Percentiles rank a stretch among this genome's conserved stretches.
These are phyloP conservation scores for Craterocephalus amniculus DNA, from an alignment of 2,797 vertebrate genomes.

Conservation along the genomic window DNA sequence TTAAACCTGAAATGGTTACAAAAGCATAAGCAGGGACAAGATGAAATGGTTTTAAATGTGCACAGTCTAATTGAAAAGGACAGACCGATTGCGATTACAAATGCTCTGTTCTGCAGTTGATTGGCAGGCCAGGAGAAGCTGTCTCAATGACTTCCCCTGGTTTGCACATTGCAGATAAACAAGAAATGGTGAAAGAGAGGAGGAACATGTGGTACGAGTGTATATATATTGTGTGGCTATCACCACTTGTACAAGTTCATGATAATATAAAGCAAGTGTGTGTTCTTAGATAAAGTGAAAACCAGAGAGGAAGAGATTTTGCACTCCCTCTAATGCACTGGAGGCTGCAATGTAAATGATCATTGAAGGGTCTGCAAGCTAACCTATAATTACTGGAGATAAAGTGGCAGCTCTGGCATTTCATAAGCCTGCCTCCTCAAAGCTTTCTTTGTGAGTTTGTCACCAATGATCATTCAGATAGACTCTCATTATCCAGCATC, in stretches of 20 bases:
- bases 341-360: conserved; percentile 99
- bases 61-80: conserved; percentile 92
- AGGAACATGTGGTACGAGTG: conserved; percentile 87
- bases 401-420: conserved; percentile 99
- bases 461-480: conserved; percentile 99
- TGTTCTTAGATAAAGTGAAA: conserved; percentile 67
- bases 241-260: conserved; percentile 46
- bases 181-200: conserved; percentile 82
- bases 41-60: conserved; percentile 88
- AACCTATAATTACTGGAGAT: conserved; percentile 99
- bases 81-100: conserved; percentile 88
- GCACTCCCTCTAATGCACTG: conserved; percentile 97
- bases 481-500: conserved; percentile 99
- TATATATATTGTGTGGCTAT: conserved; percentile 75
- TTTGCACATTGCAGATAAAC: conserved; percentile 95
- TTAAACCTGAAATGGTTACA: conserved; percentile 90
- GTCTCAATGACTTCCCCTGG: conserved; percentile 91
- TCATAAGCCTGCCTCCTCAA: conserved; percentile 99
- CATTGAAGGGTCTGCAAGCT: conserved; percentile 99
- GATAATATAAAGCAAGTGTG: conserved; percentile 50
- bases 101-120: conserved; percentile 87
- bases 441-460: conserved; percentile 99
- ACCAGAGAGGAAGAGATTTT: conserved; percentile 72
- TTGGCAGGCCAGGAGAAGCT: conserved; percentile 90
- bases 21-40: conserved; percentile 83